Evolutionary conservation across 2,797 vertebrate genomes (phyloP).

Genomic region (Rousettus madagascariensis): DNA sequence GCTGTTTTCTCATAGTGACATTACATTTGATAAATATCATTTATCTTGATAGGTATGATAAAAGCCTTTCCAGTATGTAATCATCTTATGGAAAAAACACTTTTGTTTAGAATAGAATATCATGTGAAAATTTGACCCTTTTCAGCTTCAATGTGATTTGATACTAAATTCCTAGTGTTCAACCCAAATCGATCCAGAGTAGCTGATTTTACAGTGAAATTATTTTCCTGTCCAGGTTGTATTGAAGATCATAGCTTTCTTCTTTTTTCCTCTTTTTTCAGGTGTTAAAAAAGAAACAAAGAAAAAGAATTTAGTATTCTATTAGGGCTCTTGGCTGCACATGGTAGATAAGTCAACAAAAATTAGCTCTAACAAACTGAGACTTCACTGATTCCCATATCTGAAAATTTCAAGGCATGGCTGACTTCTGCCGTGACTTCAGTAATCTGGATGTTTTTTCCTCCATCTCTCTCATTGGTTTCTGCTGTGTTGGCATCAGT

Average conservation of each 20-base stretch:
- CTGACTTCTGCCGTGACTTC: not conserved
- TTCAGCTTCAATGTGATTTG: not conserved
- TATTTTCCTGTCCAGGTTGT: not conserved
- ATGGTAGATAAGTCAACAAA: not conserved
- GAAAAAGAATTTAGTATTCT: not conserved
- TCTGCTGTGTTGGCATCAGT: not conserved
- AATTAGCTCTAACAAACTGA: not conserved
- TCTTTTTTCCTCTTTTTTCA: not conserved
- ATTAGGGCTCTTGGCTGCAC: not conserved
- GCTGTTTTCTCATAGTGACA: not conserved
- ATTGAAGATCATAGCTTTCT: not conserved
- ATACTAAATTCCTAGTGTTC: not conserved
- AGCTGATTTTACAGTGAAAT: not conserved
- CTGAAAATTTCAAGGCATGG: not conserved
- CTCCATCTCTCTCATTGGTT: not conserved
- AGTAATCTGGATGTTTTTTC: not conserved
- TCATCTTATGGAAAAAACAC: not conserved
- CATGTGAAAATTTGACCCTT: not conserved
- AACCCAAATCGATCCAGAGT: not conserved
- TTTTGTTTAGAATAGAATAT: conserved; percentile 16
- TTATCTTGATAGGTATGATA: not conserved
- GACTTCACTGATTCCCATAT: not conserved
- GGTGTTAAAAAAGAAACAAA: not conserved
- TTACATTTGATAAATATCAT: not conserved
- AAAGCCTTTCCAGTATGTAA: not conserved